Conservation (phyloP, 2,888 invertebrate genomes). For the Neoitamus cyanurus region DNA sequence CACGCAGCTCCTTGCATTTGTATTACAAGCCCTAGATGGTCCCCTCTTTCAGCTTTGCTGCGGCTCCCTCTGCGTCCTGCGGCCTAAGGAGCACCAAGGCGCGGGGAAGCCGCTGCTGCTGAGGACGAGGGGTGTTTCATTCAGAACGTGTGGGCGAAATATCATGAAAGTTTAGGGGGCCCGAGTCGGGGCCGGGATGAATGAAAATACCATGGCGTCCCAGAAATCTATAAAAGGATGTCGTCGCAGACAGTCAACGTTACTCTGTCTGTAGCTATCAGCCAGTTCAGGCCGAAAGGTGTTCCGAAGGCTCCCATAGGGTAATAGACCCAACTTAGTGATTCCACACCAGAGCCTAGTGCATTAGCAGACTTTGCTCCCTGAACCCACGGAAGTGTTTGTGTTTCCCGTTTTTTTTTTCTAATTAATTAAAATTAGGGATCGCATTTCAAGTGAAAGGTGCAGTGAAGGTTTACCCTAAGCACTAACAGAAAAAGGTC, state of each 20-base stretch:
- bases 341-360: neutral
- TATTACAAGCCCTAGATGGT: neutral
- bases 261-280: slow-evolving; percentile 53
- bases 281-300: slow-evolving; percentile 45
- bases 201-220: slow-evolving; percentile 49
- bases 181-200: slow-evolving; percentile 49
- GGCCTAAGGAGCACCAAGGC: neutral
- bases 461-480: neutral
- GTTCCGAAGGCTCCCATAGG: neutral
- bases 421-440: neutral
- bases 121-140: slow-evolving; percentile 52
- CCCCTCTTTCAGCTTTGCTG: neutral
- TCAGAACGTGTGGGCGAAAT: slow-evolving; percentile 55
- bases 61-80: neutral
- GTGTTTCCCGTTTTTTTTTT: neutral
- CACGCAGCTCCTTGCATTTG: neutral
- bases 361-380: neutral
- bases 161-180: slow-evolving; percentile 27
- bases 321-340: slow-evolving; percentile 13
- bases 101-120: slow-evolving; percentile 11
- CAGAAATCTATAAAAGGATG: slow-evolving; percentile 56
- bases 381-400: neutral
- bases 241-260: slow-evolving; percentile 52
- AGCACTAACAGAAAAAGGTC: neutral
- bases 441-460: neutral